Percentiles rank a stretch among this genome's conserved stretches.
Conservation (phyloP, 37 sponge, comb jelly and placozoan genomes). For the Amphimedon queenslandica region DNA sequence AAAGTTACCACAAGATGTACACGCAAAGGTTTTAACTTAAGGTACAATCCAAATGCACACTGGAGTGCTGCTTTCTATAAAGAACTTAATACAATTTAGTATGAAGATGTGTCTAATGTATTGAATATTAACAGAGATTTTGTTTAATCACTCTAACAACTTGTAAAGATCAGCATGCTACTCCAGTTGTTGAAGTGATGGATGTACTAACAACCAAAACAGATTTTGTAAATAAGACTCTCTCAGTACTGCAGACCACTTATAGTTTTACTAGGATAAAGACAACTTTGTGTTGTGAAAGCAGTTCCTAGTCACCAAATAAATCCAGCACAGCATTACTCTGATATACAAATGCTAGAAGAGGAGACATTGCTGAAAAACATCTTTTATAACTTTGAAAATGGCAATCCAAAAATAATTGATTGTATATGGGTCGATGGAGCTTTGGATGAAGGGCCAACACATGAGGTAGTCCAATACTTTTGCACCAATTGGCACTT, state of each 20-base stretch:
- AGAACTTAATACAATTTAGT: constrained; percentile 21
- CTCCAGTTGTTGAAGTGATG: constrained; percentile 19
- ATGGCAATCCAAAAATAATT: too few relatives aligned
- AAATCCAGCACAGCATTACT: too few relatives aligned
- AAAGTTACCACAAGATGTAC: constrained; percentile 27
- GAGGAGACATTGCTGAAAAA: too few relatives aligned
- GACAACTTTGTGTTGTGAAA: constrained; percentile 36
- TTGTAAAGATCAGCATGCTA: constrained; percentile 20
- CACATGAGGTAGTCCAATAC: constrained; percentile 31
- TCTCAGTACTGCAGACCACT: constrained; percentile 39
- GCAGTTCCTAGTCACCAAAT: constrained; percentile 1
- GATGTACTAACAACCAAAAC: constrained; percentile 24
- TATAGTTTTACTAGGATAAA: constrained; percentile 35
- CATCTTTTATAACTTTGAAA: background rate
- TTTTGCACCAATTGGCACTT: constrained; percentile 23
- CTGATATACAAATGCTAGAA: too few relatives aligned
- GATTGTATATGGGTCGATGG: too few relatives aligned
- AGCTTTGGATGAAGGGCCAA: constrained; percentile 26
- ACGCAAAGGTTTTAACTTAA: constrained; percentile 25
- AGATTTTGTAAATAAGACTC: constrained; percentile 40
- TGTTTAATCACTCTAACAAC: constrained; percentile 40
- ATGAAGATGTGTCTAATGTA: constrained; percentile 21
- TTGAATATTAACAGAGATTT: constrained; percentile 48
- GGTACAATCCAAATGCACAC: constrained; percentile 31
- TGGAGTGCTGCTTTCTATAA: constrained; percentile 34